Conservation (phyloP, 2,113 vertebrate species). For the Aegotheles bennettii region DNA sequence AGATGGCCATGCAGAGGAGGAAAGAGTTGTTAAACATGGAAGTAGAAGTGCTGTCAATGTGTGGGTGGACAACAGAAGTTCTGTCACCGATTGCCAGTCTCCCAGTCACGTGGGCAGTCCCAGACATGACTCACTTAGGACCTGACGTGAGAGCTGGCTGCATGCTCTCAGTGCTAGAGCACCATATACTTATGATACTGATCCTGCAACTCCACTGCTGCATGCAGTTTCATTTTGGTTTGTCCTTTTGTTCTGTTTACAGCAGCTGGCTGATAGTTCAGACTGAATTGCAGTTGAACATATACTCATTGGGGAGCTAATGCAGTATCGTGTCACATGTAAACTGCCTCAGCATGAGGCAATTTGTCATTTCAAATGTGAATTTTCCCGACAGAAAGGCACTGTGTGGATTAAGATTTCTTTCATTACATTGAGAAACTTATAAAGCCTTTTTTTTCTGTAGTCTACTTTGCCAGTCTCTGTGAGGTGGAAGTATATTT, state of each 20-base stretch:
- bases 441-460: not conserved
- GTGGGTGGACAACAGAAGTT: not conserved
- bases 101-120: rapidly evolving
- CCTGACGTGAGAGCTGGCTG: not conserved
- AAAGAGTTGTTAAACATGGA: not conserved
- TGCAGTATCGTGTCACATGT: not conserved
- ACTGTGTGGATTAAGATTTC: not conserved
- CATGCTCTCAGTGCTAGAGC: rapidly evolving
- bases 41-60: not conserved
- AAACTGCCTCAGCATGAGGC: constrained; percentile 8
- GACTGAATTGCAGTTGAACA: not conserved
- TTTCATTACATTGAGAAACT: constrained; percentile 5
- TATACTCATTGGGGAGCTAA: not conserved
- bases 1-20: not conserved
- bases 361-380: not conserved
- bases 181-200: not conserved
- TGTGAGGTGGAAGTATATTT: not conserved
- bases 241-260: not conserved
- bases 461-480: not conserved
- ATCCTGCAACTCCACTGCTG: not conserved
- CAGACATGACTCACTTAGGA: rapidly evolving
- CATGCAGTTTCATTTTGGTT: not conserved
- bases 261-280: not conserved
- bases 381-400: not conserved
- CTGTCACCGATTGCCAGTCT: not conserved